A percentile compares a stretch with the other conserved stretches of the same genome.
phyloP scores from a whole-genome alignment of 92 coral and sea anemone genomes.

The Epizoanthus rinbou region DNA sequence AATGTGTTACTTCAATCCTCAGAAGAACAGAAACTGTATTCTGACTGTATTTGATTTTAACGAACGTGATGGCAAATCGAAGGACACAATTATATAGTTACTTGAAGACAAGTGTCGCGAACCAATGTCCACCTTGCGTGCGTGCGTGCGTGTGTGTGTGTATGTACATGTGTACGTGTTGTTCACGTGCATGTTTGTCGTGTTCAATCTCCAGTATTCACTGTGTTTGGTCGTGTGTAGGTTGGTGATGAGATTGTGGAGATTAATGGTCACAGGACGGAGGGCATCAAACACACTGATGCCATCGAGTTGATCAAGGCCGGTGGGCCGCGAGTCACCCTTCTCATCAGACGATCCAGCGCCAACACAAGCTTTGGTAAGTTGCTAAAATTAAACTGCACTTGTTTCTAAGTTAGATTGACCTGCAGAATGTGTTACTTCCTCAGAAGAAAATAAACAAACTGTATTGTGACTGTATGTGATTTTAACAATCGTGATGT shows the following conservation, averaged over 20 bases:
- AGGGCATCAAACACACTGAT: conserved; percentile 81
- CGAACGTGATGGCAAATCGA: too few relatives aligned
- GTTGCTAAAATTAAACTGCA: background rate
- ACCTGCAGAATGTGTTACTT: background rate
- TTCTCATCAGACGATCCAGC: conserved; percentile 65
- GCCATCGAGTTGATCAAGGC: conserved; percentile 86
- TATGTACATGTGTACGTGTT: too few relatives aligned
- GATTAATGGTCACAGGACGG: conserved; percentile 84
- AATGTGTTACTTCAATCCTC: too few relatives aligned
- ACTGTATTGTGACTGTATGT: too few relatives aligned
- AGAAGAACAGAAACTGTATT: too few relatives aligned
- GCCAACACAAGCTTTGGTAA: conserved; percentile 62
- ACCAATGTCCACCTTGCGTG: too few relatives aligned
- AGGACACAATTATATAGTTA: too few relatives aligned
- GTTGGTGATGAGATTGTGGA: conserved; percentile 95
- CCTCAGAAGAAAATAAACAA: too few relatives aligned
- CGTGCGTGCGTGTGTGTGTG: background rate
- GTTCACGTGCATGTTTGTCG: background rate
- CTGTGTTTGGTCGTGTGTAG: conserved; percentile 36
- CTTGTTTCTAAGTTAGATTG: background rate
- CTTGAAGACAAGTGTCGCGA: too few relatives aligned
- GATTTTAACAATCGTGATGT: too few relatives aligned
- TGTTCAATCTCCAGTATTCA: too few relatives aligned
- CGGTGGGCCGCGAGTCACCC: conserved; percentile 70
- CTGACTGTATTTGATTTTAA: too few relatives aligned